phyloP scores from a whole-genome alignment of 2,888 invertebrate genomes.

The Steinernema hermaphroditum region DNA sequence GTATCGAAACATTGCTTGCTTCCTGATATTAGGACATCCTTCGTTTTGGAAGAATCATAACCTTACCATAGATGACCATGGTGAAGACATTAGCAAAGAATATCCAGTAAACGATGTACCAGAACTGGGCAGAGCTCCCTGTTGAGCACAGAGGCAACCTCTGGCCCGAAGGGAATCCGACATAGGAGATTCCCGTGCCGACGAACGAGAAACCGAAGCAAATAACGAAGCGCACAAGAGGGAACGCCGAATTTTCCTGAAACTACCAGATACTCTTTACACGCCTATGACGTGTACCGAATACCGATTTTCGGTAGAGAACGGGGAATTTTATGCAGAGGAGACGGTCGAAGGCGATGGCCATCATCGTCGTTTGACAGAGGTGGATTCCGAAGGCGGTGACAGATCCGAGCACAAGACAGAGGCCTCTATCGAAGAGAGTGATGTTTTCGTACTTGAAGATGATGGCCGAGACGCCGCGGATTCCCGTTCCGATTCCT shows the following conservation, averaged over 20 bases:
- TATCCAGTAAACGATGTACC: background rate
- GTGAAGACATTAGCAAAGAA: background rate
- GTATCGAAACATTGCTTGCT: too few relatives aligned
- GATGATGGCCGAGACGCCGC: slow-evolving; percentile 3
- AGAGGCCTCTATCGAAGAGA: background rate
- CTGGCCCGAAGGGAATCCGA: too few relatives aligned
- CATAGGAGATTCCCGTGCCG: background rate
- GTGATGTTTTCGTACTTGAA: background rate
- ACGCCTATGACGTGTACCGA: background rate
- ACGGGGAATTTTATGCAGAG: slow-evolving; percentile 11
- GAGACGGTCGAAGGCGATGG: slow-evolving; percentile 16
- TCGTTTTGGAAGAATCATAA: too few relatives aligned
- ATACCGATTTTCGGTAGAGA: background rate
- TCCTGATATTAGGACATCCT: too few relatives aligned
- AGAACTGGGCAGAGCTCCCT: background rate
- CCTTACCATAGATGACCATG: background rate
- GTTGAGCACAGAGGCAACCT: too few relatives aligned
- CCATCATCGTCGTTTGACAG: background rate
- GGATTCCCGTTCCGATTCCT: background rate
- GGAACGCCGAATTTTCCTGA: background rate
- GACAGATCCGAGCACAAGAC: background rate
- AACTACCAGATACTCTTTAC: too few relatives aligned
- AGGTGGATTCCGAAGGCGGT: slow-evolving; percentile 2
- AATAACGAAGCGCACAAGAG: background rate
- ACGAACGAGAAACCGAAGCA: background rate